phyloP scores from a whole-genome alignment of 2,888 invertebrate species.

The Acanthosepion pharaonis region DNA sequence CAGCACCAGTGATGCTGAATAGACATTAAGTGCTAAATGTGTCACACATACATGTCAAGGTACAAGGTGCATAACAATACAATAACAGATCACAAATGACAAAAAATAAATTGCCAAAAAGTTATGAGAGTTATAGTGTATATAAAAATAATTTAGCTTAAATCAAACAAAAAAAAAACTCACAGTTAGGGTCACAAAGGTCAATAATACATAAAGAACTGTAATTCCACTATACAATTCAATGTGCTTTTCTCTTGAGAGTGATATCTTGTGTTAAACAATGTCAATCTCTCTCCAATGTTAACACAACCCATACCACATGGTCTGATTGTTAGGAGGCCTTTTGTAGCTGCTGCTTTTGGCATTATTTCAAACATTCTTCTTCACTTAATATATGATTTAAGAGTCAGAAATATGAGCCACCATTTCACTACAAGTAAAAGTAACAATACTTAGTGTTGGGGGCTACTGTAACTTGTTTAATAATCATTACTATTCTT shows the following conservation, averaged over 20 bases:
- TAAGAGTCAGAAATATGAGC: background rate
- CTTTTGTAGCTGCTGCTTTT: background rate
- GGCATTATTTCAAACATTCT: constrained; percentile 1
- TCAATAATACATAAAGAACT: background rate
- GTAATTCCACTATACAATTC: background rate
- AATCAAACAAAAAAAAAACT: background rate
- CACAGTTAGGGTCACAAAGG: background rate
- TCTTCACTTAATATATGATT: background rate
- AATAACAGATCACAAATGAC: no score
- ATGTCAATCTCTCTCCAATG: background rate
- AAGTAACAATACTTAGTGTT: background rate
- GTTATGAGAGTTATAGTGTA: no score
- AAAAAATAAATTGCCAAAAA: no score
- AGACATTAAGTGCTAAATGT: no score
- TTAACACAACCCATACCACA: background rate
- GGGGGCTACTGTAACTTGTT: no score
- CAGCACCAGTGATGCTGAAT: background rate
- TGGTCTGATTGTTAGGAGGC: constrained; percentile 33
- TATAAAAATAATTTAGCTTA: background rate
- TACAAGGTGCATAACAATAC: no score
- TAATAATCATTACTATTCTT: no score
- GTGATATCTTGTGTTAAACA: background rate
- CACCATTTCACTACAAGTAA: background rate
- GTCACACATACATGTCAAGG: no score
- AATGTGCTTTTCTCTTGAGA: background rate